Conservation (phyloP, 1,140 invertebrate species). For the Colletes gigas region DNA sequence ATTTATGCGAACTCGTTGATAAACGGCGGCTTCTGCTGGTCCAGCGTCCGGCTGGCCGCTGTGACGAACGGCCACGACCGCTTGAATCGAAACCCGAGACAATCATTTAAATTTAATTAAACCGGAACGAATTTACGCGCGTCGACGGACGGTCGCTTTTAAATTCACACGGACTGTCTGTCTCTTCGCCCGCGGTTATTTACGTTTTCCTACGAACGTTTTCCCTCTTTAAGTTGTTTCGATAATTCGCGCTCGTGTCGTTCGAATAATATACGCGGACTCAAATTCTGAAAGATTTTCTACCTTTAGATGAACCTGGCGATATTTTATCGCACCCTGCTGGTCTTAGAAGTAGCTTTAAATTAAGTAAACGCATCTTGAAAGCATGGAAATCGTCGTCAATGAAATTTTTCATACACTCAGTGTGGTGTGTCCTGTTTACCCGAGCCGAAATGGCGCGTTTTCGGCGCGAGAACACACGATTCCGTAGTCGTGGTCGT, state of each 20-base stretch:
- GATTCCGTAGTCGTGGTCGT: slow-evolving; percentile 29
- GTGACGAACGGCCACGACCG: slow-evolving; percentile 47
- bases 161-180: slow-evolving; percentile 34
- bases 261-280: no score
- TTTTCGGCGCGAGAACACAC: background rate
- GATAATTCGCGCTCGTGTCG: no score
- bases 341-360: no score
- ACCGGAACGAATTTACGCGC: slow-evolving; percentile 48
- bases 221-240: no score
- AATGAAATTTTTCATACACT: no score
- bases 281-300: no score
- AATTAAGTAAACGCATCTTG: no score
- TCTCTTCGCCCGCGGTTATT: slow-evolving; percentile 36
- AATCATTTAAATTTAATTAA: slow-evolving; percentile 55
- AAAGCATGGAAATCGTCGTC: no score
- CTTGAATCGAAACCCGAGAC: slow-evolving; percentile 47
- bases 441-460: background rate
- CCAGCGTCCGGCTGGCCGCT: slow-evolving; percentile 17
- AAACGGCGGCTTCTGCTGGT: slow-evolving; percentile 35
- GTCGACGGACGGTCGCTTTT: slow-evolving; percentile 20
- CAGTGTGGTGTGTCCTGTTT: background rate
- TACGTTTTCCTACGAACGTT: slow-evolving; percentile 16
- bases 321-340: no score
- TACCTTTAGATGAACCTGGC: no score
- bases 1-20: slow-evolving; percentile 55